These are phyloP conservation scores for Glyphotaelius pellucidus DNA, from an alignment of 2,888 invertebrate species.

Conservation along the genomic window DNA sequence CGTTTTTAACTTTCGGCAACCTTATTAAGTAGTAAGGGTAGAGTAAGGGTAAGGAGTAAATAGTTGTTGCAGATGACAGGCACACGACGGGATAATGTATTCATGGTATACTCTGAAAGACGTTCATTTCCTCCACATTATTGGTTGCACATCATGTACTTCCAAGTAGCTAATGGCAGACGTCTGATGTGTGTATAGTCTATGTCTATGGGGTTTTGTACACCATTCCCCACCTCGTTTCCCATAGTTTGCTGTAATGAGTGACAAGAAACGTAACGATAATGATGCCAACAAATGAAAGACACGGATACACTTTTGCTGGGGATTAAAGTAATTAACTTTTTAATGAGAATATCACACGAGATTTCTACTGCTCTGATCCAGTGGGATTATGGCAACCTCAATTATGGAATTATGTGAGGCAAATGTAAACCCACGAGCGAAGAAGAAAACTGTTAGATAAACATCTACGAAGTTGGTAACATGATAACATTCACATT, in stretches of 20 bases:
- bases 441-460: background rate
- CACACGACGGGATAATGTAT: background rate
- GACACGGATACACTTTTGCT: background rate
- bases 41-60: background rate
- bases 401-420: background rate
- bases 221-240: background rate
- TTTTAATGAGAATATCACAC: background rate
- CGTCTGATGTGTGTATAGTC: background rate
- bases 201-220: background rate
- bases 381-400: background rate
- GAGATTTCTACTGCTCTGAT: background rate
- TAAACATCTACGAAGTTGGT: background rate
- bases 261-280: background rate
- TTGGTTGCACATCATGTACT: slow-evolving; percentile 9
- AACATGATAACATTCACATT: too few relatives aligned
- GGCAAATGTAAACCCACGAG: background rate
- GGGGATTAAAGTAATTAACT: background rate
- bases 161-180: background rate
- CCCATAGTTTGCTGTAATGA: background rate
- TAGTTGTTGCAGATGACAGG: background rate
- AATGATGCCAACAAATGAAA: background rate
- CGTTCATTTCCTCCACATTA: slow-evolving; percentile 38
- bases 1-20: background rate
- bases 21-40: background rate
- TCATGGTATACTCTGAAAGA: slow-evolving; percentile 21